Evolutionary conservation across 2,113 vertebrate genomes (phyloP).

Genomic region (Poeciliopsis occidentalis): DNA sequence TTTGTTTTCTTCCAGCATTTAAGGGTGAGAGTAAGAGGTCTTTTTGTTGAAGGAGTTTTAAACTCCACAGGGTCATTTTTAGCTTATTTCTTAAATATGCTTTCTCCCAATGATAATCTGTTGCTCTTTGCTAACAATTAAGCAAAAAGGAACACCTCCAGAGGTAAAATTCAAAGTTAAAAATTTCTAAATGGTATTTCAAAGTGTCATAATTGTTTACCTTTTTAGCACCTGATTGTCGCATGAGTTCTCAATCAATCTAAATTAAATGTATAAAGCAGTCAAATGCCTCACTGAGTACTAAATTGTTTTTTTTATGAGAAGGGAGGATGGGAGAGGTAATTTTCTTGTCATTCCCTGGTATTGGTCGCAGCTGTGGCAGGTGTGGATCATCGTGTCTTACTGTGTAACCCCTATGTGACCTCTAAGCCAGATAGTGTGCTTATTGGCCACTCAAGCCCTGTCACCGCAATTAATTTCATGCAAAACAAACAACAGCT

Average conservation of each 20-base stretch:
- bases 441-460: conserved; percentile 80
- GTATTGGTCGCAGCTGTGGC: conserved; percentile 80
- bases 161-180: too few species aligned
- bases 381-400: conserved; percentile 82
- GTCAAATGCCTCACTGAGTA: conserved; percentile 20
- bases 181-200: background rate
- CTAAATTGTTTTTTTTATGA: background rate
- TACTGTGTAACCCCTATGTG: conserved; percentile 86
- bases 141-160: too few species aligned
- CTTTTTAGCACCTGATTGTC: background rate
- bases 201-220: too few species aligned
- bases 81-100: too few species aligned
- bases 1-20: background rate
- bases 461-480: conserved; percentile 81
- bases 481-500: conserved; percentile 81
- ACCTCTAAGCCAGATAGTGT: conserved; percentile 79
- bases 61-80: too few species aligned
- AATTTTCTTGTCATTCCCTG: conserved; percentile 21
- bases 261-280: background rate
- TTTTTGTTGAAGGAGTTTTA: too few species aligned
- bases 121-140: too few species aligned
- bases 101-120: too few species aligned
- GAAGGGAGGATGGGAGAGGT: background rate
- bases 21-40: too few species aligned
- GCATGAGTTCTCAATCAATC: conserved; percentile 11